Base-by-base conservation (phyloP, 1,140 invertebrate genomes). In the Monochamus saltuarius region DNA sequence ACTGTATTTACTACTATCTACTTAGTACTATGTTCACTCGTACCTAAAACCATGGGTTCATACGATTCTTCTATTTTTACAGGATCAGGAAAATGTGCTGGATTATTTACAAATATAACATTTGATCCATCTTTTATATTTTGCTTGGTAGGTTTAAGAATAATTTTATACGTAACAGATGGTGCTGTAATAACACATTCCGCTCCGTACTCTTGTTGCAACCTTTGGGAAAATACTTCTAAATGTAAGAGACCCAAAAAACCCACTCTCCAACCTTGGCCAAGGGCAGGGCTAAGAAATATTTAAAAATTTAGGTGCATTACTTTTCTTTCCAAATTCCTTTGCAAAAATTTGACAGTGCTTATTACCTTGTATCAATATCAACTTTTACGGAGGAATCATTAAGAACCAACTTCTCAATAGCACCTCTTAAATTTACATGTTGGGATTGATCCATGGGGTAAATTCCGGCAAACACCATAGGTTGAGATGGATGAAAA, bases 381-480 rank as follows among this genome's bases (percentile, higher is more conserved):
- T 78, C 80, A 1, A 96, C 78, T 14, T 83, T 84, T 2, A 99
- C 95, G 70, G 92, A 94, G 47, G 91, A 89, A 81, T 99, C 97
- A 80, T 98, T 99, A n/a, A 99, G 78, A 14, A 86, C 82, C 45
- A 99, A 80, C 78, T 95, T 95, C 53, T 95, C 92, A 43, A 99
- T 88, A 36, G 97, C 93, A 73, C 81, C 85, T 71, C 86, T 81
- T 10, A 96, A 77, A 46, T 80, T 78, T 10, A 81, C 68, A 74
- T 90, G 88, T 71, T 97, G 87, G 2, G 91, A 89, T 71, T 95
- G 91, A 77, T 98, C 93, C 37, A 89, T 81, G 1, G 97, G 96
- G 80, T 91, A 99, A 50, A 99, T 82, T 0, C 96, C 96, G 64
- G 95, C 93, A 81, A 90, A 98, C 6, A 98, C 94, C 86, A 98